Conservation (phyloP, 2,888 invertebrate genomes). For the Deroplatys truncata region DNA sequence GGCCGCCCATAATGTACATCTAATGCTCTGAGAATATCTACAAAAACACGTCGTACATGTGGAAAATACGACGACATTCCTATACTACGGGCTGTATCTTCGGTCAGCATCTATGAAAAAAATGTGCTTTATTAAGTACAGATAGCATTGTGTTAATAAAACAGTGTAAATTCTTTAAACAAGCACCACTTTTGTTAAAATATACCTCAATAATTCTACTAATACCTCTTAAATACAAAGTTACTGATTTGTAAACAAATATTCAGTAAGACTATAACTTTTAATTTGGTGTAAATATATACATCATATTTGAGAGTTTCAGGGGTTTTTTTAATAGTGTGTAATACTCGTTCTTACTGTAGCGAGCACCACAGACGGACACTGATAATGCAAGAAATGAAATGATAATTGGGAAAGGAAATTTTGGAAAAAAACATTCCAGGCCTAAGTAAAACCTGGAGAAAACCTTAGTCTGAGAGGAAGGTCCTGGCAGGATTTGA, state of each 20-base stretch:
- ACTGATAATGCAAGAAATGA: too few species aligned
- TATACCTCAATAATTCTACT: not conserved
- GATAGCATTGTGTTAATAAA: not conserved
- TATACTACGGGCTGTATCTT: conserved; percentile 92
- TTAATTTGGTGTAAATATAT: not conserved
- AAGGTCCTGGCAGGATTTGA: too few species aligned
- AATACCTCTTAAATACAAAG: not conserved
- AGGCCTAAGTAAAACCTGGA: too few species aligned
- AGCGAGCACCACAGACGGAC: too few species aligned
- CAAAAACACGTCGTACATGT: conserved; percentile 90
- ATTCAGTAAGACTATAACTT: not conserved
- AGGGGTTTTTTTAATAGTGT: too few species aligned
- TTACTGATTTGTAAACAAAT: not conserved
- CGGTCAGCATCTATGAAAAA: conserved; percentile 70
- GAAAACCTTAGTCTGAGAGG: too few species aligned
- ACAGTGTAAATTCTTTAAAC: not conserved
- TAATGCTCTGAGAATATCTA: conserved; percentile 88
- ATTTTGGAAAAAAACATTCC: too few species aligned
- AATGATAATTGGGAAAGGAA: too few species aligned
- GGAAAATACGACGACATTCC: conserved; percentile 97
- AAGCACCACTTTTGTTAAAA: not conserved
- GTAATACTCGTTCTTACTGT: too few species aligned
- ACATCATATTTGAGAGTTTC: too few species aligned
- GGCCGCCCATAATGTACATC: conserved; percentile 97
- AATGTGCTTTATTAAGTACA: not conserved